These are phyloP conservation scores for Hydrophis major DNA, from an alignment of 2,797 vertebrate species.

Conservation along the genomic window DNA sequence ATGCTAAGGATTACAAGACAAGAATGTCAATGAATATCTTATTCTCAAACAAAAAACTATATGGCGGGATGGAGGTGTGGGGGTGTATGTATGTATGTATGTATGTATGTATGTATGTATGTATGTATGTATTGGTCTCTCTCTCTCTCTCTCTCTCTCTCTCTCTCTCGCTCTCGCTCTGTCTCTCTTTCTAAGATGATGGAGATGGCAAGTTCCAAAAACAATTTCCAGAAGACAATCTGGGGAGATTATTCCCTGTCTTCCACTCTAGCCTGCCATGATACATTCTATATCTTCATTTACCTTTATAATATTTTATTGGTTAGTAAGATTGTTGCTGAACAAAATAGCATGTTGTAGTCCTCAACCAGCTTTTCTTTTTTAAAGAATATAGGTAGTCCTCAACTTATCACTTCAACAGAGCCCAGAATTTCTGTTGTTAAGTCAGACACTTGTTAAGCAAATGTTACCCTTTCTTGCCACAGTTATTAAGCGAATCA, in stretches of 20 bases:
- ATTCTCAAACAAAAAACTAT: not conserved
- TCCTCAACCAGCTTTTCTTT: not conserved
- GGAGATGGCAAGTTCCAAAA: not conserved
- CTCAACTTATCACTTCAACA: too few species aligned
- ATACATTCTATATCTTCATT: not conserved
- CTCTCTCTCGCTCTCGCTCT: too few species aligned
- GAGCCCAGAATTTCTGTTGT: not conserved
- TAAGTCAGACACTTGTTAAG: not conserved
- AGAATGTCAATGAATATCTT: not conserved
- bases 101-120: too few species aligned
- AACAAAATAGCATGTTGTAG: not conserved
- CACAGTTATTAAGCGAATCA: not conserved
- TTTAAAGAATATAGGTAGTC: not conserved
- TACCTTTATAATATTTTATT: not conserved
- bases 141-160: too few species aligned
- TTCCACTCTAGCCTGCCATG: not conserved
- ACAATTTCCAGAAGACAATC: not conserved
- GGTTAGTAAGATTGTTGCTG: not conserved
- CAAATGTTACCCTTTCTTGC: not conserved
- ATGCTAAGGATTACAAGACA: not conserved
- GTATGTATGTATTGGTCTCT: too few species aligned
- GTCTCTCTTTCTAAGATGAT: not conserved
- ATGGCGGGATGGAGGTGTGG: too few species aligned
- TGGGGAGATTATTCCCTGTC: not conserved
- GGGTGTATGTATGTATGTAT: too few species aligned